A percentile compares a stretch with the other conserved stretches of the same genome.
phyloP scores from a whole-genome alignment of 2,113 vertebrate species.

The Himantopus leucocephalus region DNA sequence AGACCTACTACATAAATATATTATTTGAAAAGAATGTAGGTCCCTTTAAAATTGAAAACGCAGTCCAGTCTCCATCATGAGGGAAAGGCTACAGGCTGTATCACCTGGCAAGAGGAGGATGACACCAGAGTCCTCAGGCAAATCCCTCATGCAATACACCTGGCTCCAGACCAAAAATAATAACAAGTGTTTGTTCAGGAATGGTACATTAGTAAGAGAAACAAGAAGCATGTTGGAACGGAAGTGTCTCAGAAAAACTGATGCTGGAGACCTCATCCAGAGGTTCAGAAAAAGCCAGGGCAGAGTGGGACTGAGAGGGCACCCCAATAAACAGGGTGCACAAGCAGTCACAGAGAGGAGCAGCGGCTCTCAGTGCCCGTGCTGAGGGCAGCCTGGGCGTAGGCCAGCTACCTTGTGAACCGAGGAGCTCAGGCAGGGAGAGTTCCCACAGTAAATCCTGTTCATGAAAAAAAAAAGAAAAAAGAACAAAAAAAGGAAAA shows the following conservation, averaged over 20 bases:
- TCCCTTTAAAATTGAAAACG: conserved; percentile 46
- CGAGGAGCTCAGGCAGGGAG: background rate
- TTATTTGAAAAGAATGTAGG: background rate
- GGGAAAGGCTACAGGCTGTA: background rate
- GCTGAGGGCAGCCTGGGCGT: accelerated
- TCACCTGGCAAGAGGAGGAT: background rate
- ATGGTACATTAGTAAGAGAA: background rate
- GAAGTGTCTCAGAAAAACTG: background rate
- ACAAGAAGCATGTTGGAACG: background rate
- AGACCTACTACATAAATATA: background rate
- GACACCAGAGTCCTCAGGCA: background rate
- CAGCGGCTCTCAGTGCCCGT: accelerated
- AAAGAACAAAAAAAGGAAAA: too few species aligned
- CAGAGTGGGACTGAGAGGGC: background rate
- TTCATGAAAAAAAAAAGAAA: background rate
- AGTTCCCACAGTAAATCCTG: background rate
- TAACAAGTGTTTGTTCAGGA: background rate
- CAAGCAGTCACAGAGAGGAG: background rate
- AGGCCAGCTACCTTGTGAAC: background rate
- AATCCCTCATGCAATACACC: background rate
- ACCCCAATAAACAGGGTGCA: background rate
- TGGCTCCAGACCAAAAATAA: background rate
- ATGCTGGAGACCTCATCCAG: background rate
- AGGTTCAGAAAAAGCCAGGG: background rate
- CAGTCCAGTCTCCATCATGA: background rate